A percentile compares a stretch with the other conserved stretches of the same genome.
Evolutionary conservation across 2,888 invertebrate species (phyloP).

Genomic region (Drosophila paucipuncta): DNA sequence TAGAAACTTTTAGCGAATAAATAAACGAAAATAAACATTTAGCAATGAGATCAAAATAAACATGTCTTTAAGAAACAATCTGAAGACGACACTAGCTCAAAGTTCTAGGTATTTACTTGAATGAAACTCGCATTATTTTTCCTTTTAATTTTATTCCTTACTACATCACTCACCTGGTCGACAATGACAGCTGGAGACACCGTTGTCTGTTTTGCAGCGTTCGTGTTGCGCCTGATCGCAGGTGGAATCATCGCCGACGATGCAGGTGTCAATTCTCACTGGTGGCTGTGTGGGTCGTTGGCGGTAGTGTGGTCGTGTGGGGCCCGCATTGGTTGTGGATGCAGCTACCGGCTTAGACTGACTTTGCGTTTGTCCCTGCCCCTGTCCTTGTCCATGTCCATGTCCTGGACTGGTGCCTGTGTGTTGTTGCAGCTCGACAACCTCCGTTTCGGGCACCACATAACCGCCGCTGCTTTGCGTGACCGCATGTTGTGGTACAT

Average conservation of each 20-base stretch:
- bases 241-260: slow-evolving; percentile 96
- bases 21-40: not conserved
- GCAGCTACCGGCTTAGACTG: slow-evolving; percentile 46
- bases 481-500: slow-evolving; percentile 50
- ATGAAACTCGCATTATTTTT: too few relatives aligned
- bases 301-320: slow-evolving; percentile 88
- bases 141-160: not conserved
- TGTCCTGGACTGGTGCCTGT: slow-evolving; percentile 86
- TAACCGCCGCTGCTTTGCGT: slow-evolving; percentile 88
- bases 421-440: slow-evolving; percentile 82
- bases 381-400: slow-evolving; percentile 56
- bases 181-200: slow-evolving; percentile 95
- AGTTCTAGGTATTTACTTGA: not conserved
- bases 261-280: slow-evolving; percentile 94
- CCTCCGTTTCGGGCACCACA: slow-evolving; percentile 87
- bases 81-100: not conserved
- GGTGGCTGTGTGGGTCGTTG: slow-evolving; percentile 84
- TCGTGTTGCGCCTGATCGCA: slow-evolving; percentile 95
- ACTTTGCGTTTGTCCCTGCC: slow-evolving; percentile 4
- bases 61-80: not conserved
- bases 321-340: slow-evolving; percentile 85
- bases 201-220: slow-evolving; percentile 93
- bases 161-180: slow-evolving; percentile 88
- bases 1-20: too few relatives aligned
- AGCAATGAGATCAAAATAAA: not conserved